Evolutionary conservation across 2,888 invertebrate species (phyloP), one percentile per base, ranked within the genome.

Genomic region (Macrophya alboannulata): DNA sequence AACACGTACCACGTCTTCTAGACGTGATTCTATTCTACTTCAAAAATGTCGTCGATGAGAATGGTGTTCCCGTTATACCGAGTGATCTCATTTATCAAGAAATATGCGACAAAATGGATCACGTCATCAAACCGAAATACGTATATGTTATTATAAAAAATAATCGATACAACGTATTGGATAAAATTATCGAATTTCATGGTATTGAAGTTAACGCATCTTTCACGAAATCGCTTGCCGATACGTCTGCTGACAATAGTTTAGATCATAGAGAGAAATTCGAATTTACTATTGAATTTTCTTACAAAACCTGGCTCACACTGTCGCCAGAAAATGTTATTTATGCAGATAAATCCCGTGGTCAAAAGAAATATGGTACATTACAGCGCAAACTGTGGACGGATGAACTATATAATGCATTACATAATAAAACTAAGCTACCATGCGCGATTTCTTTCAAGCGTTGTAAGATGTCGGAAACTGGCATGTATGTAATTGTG

Each of bases 341-440:
- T 68, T 83, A 83, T 68, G 48, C 68, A 25, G 82, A 83, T 31
- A 83, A 83, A 68, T 12, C 48, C 17, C 45, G 82, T 21, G 82
- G 48, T 68, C 25, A 31, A 17, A 83, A 48, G 40, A 65, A 15
- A 31, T 83, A 83, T 68, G 68, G 31, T 15, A 83, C 48, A 17
- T 68, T 68, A 48, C 43, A 68, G 48, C 45, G 82, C 10, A 43
- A 55, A 51, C 12, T 48, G 15, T 83, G 82, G 82, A 48, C 82
- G 15, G 68, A 83, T 68, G 48, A 48, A 68, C 6, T 83, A 31
- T 83, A 55, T 43, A 17, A 25, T 9, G 68, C 48, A 48, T 68
- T 83, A n/a, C 25, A 83, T 40, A 43, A 83, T n/a, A 55, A 48
- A 83, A 65, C 68, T n/a, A 48, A 83, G 37, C 48, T 83, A n/a